A percentile compares a stretch with the other conserved stretches of the same genome.
phyloP scores from a whole-genome alignment of 2,888 invertebrate genomes.

The Dryobotodes eremita region DNA sequence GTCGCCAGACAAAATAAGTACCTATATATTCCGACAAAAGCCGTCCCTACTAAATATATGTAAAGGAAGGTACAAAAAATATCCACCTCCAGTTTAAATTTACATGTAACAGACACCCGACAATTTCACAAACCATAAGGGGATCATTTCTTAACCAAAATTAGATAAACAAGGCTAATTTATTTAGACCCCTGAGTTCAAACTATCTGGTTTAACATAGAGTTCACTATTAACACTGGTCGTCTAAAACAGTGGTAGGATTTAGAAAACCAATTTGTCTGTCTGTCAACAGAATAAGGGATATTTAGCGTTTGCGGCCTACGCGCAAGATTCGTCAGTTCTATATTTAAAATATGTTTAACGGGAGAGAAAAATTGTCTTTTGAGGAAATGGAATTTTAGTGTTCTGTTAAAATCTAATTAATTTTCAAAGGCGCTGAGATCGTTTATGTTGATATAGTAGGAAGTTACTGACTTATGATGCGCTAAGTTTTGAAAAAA shows the following conservation, averaged over 20 bases:
- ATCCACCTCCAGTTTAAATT: constrained; percentile 68
- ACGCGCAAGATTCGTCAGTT: constrained; percentile 70
- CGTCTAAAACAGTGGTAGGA: constrained; percentile 67
- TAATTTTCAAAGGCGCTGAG: constrained; percentile 1
- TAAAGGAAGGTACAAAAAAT: constrained; percentile 61
- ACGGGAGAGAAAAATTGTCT: constrained; percentile 26
- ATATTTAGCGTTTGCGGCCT: constrained; percentile 76
- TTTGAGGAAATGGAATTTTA: constrained; percentile 28
- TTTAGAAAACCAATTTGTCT: constrained; percentile 86
- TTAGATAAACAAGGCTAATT: constrained; percentile 69
- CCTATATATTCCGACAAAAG: constrained; percentile 21
- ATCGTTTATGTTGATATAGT: constrained; percentile 6
- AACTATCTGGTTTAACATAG: not conserved
- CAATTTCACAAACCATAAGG: constrained; percentile 76
- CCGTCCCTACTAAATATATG: constrained; percentile 33
- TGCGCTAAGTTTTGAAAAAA: not conserved
- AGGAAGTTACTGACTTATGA: not conserved
- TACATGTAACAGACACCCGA: constrained; percentile 73
- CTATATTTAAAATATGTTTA: constrained; percentile 70
- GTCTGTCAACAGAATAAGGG: constrained; percentile 83
- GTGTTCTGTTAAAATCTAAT: constrained; percentile 27
- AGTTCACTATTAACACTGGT: constrained; percentile 62
- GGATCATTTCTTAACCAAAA: constrained; percentile 74
- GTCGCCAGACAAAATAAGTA: constrained; percentile 49
- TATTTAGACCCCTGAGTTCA: constrained; percentile 23